phyloP scores from a whole-genome alignment of 2,797 vertebrate genomes.

The Picus viridis region DNA sequence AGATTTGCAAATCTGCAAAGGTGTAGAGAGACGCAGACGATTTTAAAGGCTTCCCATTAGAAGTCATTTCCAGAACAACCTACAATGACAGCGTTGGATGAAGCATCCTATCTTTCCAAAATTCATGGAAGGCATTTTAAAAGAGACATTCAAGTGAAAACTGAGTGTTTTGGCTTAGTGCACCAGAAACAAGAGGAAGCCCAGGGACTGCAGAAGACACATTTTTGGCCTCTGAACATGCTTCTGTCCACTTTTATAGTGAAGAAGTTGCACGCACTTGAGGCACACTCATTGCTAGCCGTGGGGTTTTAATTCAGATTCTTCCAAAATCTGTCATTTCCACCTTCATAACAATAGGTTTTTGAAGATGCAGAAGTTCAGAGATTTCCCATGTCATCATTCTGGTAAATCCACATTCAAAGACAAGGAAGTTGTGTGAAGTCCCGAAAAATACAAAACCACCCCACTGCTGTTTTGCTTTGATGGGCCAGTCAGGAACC shows the following conservation, averaged over 20 bases:
- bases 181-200: background rate
- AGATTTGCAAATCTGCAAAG: background rate
- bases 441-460: background rate
- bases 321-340: constrained; percentile 18
- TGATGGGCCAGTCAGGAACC: constrained; percentile 8
- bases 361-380: background rate
- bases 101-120: background rate
- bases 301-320: background rate
- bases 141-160: background rate
- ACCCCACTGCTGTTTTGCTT: background rate
- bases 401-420: constrained; percentile 34
- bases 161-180: background rate
- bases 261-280: background rate
- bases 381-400: constrained; percentile 20
- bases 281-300: background rate
- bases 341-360: background rate
- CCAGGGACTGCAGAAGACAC: background rate
- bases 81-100: background rate
- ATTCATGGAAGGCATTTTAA: background rate
- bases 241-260: background rate
- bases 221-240: background rate
- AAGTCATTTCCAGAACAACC: background rate
- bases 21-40: background rate
- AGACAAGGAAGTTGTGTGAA: constrained; percentile 26
- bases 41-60: background rate